Evolutionary conservation across 2,888 invertebrate species (phyloP).

Genomic region (Ptychoptera contaminata): DNA sequence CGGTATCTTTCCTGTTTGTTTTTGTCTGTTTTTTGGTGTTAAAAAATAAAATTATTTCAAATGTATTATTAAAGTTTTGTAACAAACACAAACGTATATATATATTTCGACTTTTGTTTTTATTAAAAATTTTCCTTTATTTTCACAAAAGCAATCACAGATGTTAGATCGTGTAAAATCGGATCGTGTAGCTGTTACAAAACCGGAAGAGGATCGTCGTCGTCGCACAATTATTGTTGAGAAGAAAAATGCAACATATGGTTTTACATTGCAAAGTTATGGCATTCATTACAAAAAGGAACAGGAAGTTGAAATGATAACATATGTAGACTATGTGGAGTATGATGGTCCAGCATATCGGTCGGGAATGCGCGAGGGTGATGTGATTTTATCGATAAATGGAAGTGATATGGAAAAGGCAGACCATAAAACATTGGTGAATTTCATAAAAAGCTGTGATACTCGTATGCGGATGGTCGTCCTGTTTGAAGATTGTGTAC

Average conservation of each 20-base stretch:
- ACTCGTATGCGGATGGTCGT: conserved; percentile 90
- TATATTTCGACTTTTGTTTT: background rate
- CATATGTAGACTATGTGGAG: conserved; percentile 93
- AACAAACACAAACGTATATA: too few relatives aligned
- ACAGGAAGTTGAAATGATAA: conserved; percentile 89
- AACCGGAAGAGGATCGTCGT: conserved; percentile 71
- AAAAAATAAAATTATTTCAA: too few relatives aligned
- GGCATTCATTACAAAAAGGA: conserved; percentile 92
- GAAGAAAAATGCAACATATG: conserved; percentile 78
- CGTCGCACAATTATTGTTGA: conserved; percentile 84
- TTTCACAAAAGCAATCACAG: conserved; percentile 4
- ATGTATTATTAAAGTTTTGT: too few relatives aligned
- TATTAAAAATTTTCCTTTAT: conserved; percentile 2
- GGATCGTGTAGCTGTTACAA: conserved; percentile 51
- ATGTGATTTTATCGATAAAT: conserved; percentile 91
- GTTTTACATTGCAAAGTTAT: conserved; percentile 93
- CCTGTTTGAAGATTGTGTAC: conserved; percentile 88
- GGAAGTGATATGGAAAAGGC: conserved; percentile 89
- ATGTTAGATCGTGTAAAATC: conserved; percentile 37
- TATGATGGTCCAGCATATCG: conserved; percentile 80
- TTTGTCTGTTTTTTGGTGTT: too few relatives aligned
- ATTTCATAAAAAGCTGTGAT: conserved; percentile 79
- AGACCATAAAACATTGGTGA: conserved; percentile 87
- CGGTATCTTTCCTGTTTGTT: too few relatives aligned
- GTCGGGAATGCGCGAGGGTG: conserved; percentile 91